Conservation (phyloP, 2,888 invertebrate species). For the Pseudeuparius sepicola region DNA sequence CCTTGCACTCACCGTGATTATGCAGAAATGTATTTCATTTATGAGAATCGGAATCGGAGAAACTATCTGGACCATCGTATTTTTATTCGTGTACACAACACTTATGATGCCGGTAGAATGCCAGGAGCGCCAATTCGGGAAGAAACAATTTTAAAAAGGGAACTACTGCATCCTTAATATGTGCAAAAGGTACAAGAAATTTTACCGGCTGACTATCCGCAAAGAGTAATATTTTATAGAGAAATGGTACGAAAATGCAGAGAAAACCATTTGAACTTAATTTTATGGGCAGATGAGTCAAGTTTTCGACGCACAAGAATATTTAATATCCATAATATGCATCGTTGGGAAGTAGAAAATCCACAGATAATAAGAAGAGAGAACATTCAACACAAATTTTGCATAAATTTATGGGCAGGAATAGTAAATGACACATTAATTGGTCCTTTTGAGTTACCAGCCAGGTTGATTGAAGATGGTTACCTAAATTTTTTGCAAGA, state of each 20-base stretch:
- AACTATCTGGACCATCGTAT: slow-evolving; percentile 1
- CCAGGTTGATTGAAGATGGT: background rate
- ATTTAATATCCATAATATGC: slow-evolving; percentile 1
- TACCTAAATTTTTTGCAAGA: slow-evolving; percentile 1
- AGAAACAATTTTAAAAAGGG: background rate
- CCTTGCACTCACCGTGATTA: no score
- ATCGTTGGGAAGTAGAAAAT: slow-evolving; percentile 1
- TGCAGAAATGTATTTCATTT: slow-evolving; percentile 3
- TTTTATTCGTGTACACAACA: slow-evolving; percentile 2
- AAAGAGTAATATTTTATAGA: slow-evolving; percentile 2
- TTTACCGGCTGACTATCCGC: background rate
- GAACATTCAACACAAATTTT: background rate
- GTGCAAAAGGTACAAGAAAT: background rate
- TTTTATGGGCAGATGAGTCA: slow-evolving; percentile 3
- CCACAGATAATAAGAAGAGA: background rate
- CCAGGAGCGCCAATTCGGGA: no score
- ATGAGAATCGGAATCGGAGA: slow-evolving; percentile 1
- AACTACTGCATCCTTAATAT: slow-evolving; percentile 1
- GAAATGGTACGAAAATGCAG: background rate
- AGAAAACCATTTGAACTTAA: background rate
- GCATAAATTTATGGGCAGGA: slow-evolving; percentile 1
- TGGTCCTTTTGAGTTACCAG: background rate
- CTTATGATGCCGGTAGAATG: no score
- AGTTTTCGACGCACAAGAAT: slow-evolving; percentile 1
- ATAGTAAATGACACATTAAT: background rate